These are phyloP conservation scores for Xenops minutus DNA, from an alignment of 2,797 vertebrate genomes.

Conservation along the genomic window DNA sequence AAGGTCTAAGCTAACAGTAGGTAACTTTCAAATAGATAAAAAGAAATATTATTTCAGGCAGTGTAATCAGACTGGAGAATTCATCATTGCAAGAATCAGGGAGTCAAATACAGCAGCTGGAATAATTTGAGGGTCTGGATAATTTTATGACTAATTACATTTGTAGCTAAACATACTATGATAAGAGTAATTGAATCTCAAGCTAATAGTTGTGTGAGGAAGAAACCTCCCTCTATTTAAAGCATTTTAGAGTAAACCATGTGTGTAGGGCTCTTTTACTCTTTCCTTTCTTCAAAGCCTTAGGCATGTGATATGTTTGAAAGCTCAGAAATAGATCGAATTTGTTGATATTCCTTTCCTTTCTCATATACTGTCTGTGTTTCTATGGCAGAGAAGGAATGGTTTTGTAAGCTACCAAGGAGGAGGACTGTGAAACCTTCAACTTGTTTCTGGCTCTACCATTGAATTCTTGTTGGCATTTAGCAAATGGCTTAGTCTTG, in stretches of 20 bases:
- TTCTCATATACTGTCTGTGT: neutral
- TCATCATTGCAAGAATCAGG: neutral
- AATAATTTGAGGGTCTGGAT: conserved; percentile 46
- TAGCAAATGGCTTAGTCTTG: neutral
- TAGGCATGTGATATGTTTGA: neutral
- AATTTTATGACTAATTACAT: conserved; percentile 58
- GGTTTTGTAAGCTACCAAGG: neutral
- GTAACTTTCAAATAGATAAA: conserved; percentile 36
- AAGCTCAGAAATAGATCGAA: neutral
- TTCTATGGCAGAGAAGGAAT: neutral
- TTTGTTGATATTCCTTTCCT: conserved; percentile 8
- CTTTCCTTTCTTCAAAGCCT: neutral
- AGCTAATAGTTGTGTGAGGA: neutral
- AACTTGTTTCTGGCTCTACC: neutral
- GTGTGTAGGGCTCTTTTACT: neutral
- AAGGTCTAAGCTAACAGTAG: conserved; percentile 14
- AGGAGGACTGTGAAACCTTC: neutral
- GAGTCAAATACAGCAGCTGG: neutral
- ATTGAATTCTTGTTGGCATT: neutral
- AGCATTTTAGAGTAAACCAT: neutral
- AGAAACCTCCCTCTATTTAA: neutral
- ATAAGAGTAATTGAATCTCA: conserved; percentile 48
- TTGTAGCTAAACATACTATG: conserved; percentile 37
- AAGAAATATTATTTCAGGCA: conserved; percentile 27
- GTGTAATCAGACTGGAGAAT: conserved; percentile 16